These are phyloP conservation scores for Camponotus floridanus DNA, from an alignment of 1,140 invertebrate genomes.

Conservation along the genomic window DNA sequence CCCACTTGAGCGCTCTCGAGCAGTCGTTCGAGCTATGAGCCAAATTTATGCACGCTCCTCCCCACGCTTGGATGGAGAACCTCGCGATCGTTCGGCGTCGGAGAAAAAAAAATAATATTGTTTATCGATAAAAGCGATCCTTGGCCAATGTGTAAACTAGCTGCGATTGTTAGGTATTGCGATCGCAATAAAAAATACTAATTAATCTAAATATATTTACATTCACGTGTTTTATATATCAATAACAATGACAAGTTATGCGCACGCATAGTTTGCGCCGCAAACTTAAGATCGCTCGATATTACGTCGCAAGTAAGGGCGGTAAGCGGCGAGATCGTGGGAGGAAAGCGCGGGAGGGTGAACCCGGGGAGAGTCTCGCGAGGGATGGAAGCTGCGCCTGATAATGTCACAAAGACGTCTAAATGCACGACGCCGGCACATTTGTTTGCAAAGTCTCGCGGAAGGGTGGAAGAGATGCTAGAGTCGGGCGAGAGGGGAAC, in stretches of 20 bases:
- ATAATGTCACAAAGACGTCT: conserved; percentile 72
- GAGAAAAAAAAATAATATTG: conserved; percentile 3
- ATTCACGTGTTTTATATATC: not conserved
- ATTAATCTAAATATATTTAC: not conserved
- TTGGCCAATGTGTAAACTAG: not conserved
- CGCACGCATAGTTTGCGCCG: not conserved
- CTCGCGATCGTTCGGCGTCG: not conserved
- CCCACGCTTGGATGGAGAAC: conserved; percentile 1
- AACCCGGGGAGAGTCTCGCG: conserved; percentile 9
- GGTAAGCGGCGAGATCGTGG: conserved; percentile 30
- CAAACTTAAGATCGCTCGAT: conserved; percentile 24
- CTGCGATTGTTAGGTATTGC: not conserved
- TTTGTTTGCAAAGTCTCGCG: conserved; percentile 68
- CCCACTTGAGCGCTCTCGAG: conserved; percentile 74
- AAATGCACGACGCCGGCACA: conserved; percentile 67
- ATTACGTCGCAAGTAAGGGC: conserved; percentile 4
- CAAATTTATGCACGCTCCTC: conserved; percentile 81
- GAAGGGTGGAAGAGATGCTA: conserved; percentile 25
- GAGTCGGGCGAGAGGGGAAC: not conserved
- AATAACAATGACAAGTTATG: conserved; percentile 1
- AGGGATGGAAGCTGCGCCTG: conserved; percentile 62
- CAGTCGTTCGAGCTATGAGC: conserved; percentile 76
- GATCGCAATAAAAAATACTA: not conserved
- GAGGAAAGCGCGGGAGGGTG: not conserved
- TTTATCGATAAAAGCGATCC: not conserved